Percentiles rank a stretch among this genome's conserved stretches.
These are phyloP conservation scores for Dasypus novemcinctus DNA, from an alignment of 2,113 vertebrate genomes.

Conservation along the genomic window DNA sequence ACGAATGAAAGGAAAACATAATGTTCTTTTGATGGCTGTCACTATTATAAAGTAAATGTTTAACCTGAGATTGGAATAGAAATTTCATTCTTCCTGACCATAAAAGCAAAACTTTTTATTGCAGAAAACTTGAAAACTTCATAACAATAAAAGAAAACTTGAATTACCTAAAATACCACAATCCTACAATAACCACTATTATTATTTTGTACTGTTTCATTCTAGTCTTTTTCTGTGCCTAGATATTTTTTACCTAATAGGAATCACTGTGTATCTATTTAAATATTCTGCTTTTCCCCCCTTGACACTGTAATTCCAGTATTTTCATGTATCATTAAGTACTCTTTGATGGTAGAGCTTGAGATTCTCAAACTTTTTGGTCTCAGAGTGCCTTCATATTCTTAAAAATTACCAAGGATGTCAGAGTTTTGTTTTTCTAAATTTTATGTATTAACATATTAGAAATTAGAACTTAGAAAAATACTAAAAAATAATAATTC, in stretches of 20 bases:
- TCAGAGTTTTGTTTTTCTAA: background rate
- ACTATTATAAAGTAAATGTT: background rate
- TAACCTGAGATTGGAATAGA: background rate
- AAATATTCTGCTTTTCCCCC: background rate
- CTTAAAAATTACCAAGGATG: background rate
- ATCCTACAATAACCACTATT: too few species aligned
- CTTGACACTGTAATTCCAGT: background rate
- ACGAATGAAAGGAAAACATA: background rate
- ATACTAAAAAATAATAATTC: background rate
- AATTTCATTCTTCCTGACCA: background rate
- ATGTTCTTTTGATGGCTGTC: background rate
- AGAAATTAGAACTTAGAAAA: constrained; percentile 8
- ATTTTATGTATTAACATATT: background rate
- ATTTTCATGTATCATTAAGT: background rate
- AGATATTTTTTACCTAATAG: background rate
- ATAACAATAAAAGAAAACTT: background rate
- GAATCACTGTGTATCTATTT: background rate
- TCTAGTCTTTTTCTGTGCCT: background rate
- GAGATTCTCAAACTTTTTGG: background rate
- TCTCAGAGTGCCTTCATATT: background rate
- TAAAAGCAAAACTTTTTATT: background rate
- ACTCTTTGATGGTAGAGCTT: background rate
- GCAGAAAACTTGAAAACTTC: background rate
- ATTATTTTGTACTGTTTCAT: too few species aligned
- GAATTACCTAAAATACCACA: background rate